Evolutionary conservation across 2,797 vertebrate genomes (phyloP).

Genomic region (Macropodus opercularis): DNA sequence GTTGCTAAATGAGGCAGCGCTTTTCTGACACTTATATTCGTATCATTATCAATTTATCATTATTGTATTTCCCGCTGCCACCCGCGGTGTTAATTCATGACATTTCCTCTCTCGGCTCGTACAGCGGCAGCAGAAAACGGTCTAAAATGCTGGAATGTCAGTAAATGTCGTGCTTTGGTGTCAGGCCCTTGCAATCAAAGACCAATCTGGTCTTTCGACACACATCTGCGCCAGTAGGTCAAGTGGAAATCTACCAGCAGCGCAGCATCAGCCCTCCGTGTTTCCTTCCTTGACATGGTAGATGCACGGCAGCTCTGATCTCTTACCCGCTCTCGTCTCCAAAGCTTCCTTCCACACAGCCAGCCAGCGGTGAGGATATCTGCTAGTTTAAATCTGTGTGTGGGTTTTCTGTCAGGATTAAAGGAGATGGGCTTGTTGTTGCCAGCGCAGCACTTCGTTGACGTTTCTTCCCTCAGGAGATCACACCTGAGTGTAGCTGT

Average conservation of each 20-base stretch:
- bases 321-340: not conserved
- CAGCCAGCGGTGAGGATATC: not conserved
- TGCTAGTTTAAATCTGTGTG: too few relatives aligned
- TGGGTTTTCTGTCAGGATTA: constrained; percentile 14
- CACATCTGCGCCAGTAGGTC: constrained; percentile 7
- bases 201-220: not conserved
- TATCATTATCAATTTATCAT: not conserved
- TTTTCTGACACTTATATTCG: not conserved
- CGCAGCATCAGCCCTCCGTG: too few relatives aligned
- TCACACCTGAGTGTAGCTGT: constrained; percentile 11
- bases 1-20: not conserved
- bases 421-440: constrained; percentile 3
- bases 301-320: constrained; percentile 9
- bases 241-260: constrained; percentile 14
- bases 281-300: too few relatives aligned
- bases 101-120: not conserved
- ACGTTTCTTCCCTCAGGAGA: not conserved
- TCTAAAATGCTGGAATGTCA: not conserved
- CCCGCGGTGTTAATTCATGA: not conserved
- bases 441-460: too few relatives aligned
- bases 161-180: not conserved
- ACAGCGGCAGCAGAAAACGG: not conserved
- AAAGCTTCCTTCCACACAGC: too few relatives aligned
- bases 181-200: constrained; percentile 1
- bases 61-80: not conserved